Conservation (phyloP, 2,113 vertebrate genomes). For the Condylura cristata region DNA sequence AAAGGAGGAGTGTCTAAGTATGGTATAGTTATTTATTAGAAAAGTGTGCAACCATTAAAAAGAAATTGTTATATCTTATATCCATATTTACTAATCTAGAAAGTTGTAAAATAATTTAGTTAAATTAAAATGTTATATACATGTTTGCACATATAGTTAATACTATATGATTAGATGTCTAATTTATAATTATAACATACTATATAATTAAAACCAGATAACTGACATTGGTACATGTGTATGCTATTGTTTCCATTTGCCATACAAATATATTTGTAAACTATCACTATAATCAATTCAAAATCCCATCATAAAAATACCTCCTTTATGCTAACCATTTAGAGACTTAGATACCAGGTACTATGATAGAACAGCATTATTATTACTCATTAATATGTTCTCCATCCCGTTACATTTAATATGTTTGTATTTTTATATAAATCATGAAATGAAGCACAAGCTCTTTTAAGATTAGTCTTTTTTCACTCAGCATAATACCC, state of each 20-base stretch:
- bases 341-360: not conserved
- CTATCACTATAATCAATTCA: not conserved
- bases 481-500: not conserved
- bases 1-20: not conserved
- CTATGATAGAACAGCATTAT: too few species aligned
- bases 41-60: not conserved
- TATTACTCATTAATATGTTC: not conserved
- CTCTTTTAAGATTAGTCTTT: not conserved
- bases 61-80: not conserved
- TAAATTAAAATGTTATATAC: not conserved
- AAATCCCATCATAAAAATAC: not conserved
- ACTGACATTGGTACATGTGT: not conserved
- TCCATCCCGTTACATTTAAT: not conserved
- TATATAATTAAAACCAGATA: not conserved
- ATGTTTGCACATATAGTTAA: not conserved
- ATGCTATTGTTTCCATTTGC: not conserved
- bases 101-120: not conserved
- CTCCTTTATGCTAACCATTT: not conserved
- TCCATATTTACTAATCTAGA: not conserved
- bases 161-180: too few species aligned
- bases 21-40: not conserved
- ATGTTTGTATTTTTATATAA: not conserved
- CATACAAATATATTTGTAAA: not conserved
- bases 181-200: too few species aligned
- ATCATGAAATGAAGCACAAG: not conserved